Evolutionary conservation across 1,140 invertebrate species (phyloP), one percentile per base, ranked within the genome.

Genomic region (Marisa cornuarietis): DNA sequence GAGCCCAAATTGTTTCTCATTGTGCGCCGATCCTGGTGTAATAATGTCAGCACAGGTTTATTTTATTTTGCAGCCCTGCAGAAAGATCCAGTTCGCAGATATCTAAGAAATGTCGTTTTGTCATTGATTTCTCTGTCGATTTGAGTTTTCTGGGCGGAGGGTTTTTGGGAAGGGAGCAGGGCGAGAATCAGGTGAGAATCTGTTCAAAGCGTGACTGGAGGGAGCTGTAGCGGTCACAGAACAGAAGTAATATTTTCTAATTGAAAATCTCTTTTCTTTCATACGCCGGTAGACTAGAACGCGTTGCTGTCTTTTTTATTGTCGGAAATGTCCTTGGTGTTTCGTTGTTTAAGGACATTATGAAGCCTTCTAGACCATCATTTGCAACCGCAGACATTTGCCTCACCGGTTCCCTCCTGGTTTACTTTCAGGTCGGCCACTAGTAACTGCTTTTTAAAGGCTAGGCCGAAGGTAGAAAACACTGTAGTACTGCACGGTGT

Each of bases 111-210:
- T 54, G 69, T 82, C 24, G 20, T 49, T 1, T 20, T 1, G 71
- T 51, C 20, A 49, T 22, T 51, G 20, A 49, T 72, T 22, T 72
- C 51, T 20, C 42, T 22, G 20, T 51, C 20, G 31, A 72, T 13
- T 42, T 72, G 0, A 13, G 10, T 42, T 72, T 31, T 72, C 31
- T 72, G 42, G 31, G 4, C 71, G 5, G 63, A n/a, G 76, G 52
- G 24, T 69, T 62, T 52, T n/a, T 16, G 52, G 49, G 76, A 49
- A 24, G 49, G 76, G 68, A 31, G 68, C 42, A 69, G 76, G 68
- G 76, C 7, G 63, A 69, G 65, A 69, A 31, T 52, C 63, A 78
- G 49, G 76, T 49, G 65, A 78, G 31, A 78, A 52, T 49, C n/a
- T 63, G 58, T 63, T 22, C n/a, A 1, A 18, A 61, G 62, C 58